Conservation (phyloP, 2,797 vertebrate genomes). For the Bucorvus abyssinicus region DNA sequence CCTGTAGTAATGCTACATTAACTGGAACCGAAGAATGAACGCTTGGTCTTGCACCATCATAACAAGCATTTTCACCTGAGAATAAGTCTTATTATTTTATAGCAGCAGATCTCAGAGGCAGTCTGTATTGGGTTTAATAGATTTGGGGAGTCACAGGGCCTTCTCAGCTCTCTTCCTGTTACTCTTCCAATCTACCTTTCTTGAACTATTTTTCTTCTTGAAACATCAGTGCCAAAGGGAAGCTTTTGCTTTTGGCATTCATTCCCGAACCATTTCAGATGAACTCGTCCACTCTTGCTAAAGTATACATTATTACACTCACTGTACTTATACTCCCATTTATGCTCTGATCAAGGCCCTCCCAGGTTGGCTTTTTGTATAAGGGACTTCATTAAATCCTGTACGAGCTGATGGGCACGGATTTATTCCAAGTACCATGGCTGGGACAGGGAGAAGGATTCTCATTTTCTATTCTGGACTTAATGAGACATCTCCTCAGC, state of each 20-base stretch:
- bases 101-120: background rate
- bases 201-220: background rate
- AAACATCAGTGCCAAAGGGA: background rate
- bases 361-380: background rate
- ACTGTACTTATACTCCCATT: background rate
- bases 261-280: background rate
- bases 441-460: background rate
- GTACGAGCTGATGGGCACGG: background rate
- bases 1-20: background rate
- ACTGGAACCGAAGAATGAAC: background rate
- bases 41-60: background rate
- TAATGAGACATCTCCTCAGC: background rate
- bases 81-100: background rate
- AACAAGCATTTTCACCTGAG: background rate
- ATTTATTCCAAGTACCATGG: background rate
- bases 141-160: background rate
- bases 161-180: background rate
- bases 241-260: slow-evolving; percentile 6
- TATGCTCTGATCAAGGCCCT: background rate
- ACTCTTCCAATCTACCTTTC: background rate
- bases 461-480: background rate
- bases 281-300: background rate
- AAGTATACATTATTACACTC: background rate
- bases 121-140: background rate
- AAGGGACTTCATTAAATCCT: background rate